Evolutionary conservation across 2,797 vertebrate genomes (phyloP).

Genomic region (Oreonectes daqikongensis): DNA sequence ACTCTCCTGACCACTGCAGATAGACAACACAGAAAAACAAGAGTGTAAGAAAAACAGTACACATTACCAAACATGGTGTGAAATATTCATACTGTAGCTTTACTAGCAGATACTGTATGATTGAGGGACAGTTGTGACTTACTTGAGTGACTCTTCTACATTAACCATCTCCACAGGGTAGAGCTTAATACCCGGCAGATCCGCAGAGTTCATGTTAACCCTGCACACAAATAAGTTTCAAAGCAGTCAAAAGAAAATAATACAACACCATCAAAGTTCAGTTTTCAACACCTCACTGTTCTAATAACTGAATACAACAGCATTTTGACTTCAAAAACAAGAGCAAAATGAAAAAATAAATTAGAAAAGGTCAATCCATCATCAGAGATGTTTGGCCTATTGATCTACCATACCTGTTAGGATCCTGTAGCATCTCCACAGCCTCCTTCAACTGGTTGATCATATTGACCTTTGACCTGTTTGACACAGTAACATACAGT

Average conservation of each 20-base stretch:
- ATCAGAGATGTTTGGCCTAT: background rate
- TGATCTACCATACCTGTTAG: constrained; percentile 80
- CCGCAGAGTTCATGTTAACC: constrained; percentile 73
- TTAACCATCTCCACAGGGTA: constrained; percentile 79
- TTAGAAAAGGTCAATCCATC: background rate
- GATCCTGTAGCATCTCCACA: constrained; percentile 86
- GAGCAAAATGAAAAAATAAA: background rate
- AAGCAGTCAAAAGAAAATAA: background rate
- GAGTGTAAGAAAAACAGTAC: background rate
- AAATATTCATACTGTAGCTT: background rate
- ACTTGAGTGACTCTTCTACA: constrained; percentile 79
- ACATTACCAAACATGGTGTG: background rate
- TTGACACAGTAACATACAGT: constrained; percentile 28
- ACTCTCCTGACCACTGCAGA: constrained; percentile 81
- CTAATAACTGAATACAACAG: background rate
- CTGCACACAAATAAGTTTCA: constrained; percentile 59
- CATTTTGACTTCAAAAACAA: background rate
- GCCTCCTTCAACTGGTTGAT: constrained; percentile 89
- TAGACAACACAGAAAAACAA: constrained; percentile 45
- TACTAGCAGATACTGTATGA: background rate
- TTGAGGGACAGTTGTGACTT: constrained; percentile 53
- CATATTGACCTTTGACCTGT: constrained; percentile 82
- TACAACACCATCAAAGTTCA: constrained; percentile 17
- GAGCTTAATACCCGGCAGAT: constrained; percentile 76
- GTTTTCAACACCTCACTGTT: background rate